Evolutionary conservation across 2,888 invertebrate species (phyloP), one percentile per base, ranked within the genome.

Genomic region (Acanthococcus lagerstroemiae): DNA sequence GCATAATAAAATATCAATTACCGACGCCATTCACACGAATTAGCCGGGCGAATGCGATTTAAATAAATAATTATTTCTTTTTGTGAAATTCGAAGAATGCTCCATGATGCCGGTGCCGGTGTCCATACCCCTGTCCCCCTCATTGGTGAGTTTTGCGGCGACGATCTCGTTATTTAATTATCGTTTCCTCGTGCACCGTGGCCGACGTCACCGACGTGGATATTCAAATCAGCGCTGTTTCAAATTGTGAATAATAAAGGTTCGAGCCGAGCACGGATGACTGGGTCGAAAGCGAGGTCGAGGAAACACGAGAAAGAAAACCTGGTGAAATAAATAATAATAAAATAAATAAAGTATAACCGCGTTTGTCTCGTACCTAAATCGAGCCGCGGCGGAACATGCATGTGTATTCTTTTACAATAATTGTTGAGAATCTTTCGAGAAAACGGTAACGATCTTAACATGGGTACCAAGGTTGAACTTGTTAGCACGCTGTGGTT

Each of bases 1-100:
- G 52, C 21, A 52, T 52, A 52, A 52, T 52, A 52, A 52, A 52
- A 52, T 52, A 52, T 52, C 52, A 52, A 52, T 52, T 52, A 52
- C 52, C 22, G 15, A 22, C 22, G 52, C 19, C 24, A 22, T 52
- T 52, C 52, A 52, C 52, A 52, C 52, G 52, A 52, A 52, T 52
- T 22, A 52, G 24, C 52, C 19, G 22, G 22, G 22, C 52, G 21
- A 22, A 52, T 21, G 52, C 52, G 37, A 37, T 37, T 37, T 37
- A 37, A 37, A 37, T 37, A 37, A 37, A 37, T 37, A 37, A 37
- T 37, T 37, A 37, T 37, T 9, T 1, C 37, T 37, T 37, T 37
- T 37, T 37, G 12, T 37, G 37, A n/a, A n/a, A n/a, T n/a, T n/a
- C n/a, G n/a, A n/a, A n/a, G n/a, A n/a, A n/a, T n/a, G n/a, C n/a